Percentiles rank a stretch among this genome's conserved stretches.
Conservation (phyloP, 2,797 vertebrate genomes). For the Gallinago stenura region DNA sequence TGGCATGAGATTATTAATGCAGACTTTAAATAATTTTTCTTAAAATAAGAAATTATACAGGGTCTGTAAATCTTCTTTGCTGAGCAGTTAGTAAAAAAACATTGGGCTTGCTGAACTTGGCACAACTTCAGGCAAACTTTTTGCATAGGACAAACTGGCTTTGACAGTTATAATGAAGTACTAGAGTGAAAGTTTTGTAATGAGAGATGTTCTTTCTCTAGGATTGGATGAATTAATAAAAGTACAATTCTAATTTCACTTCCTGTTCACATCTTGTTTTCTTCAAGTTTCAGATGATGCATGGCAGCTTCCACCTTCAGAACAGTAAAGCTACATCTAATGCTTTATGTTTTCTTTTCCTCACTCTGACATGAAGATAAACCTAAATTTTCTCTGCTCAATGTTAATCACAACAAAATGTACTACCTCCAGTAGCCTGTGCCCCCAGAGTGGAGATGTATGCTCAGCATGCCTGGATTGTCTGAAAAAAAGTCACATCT, state of each 20-base stretch:
- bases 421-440: background rate
- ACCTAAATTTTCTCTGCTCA: background rate
- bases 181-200: background rate
- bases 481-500: background rate
- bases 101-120: slow-evolving; percentile 32
- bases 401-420: background rate
- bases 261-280: background rate
- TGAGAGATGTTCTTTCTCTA: background rate
- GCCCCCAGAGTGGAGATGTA: background rate
- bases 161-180: background rate
- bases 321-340: background rate
- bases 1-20: slow-evolving; percentile 21
- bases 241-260: background rate
- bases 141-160: background rate
- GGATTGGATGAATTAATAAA: background rate
- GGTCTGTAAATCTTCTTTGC: slow-evolving; percentile 19
- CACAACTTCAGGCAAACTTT: slow-evolving; percentile 1
- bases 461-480: background rate
- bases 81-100: slow-evolving; percentile 40
- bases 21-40: slow-evolving; percentile 38
- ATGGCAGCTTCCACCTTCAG: background rate
- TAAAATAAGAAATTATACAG: background rate
- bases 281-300: background rate
- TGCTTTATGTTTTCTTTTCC: background rate
- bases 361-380: background rate